phyloP scores from a whole-genome alignment of 2,888 invertebrate species.

The Ischnura elegans region DNA sequence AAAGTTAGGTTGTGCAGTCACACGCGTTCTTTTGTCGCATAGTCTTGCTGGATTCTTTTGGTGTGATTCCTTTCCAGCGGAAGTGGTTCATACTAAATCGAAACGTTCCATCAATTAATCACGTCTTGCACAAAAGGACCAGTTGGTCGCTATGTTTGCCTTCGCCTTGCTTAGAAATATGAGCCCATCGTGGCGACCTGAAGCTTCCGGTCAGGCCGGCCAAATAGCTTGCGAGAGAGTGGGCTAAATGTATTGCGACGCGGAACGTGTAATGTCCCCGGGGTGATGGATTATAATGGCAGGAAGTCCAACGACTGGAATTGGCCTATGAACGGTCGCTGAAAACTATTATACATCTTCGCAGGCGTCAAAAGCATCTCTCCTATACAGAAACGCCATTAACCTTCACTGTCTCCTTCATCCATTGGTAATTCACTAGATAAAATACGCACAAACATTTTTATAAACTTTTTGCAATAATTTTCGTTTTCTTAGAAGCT shows the following conservation, averaged over 20 bases:
- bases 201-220: neutral
- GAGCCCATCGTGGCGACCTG: neutral
- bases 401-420: neutral
- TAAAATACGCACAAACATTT: too few species aligned
- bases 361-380: neutral
- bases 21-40: too few species aligned
- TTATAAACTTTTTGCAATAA: too few species aligned
- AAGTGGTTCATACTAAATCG: neutral
- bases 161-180: neutral
- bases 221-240: neutral
- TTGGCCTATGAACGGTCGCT: neutral
- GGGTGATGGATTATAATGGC: neutral
- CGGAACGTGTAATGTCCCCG: neutral
- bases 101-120: neutral
- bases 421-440: neutral
- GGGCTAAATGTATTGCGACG: neutral
- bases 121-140: neutral
- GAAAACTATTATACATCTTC: neutral
- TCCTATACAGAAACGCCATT: neutral
- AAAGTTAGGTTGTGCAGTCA: too few species aligned
- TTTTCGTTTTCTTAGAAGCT: neutral
- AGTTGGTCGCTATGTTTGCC: neutral
- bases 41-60: too few species aligned
- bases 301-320: neutral
- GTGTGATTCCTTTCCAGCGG: too few species aligned